Conservation (phyloP, 2,888 invertebrate genomes). For the Zaprionus bogoriensis region DNA sequence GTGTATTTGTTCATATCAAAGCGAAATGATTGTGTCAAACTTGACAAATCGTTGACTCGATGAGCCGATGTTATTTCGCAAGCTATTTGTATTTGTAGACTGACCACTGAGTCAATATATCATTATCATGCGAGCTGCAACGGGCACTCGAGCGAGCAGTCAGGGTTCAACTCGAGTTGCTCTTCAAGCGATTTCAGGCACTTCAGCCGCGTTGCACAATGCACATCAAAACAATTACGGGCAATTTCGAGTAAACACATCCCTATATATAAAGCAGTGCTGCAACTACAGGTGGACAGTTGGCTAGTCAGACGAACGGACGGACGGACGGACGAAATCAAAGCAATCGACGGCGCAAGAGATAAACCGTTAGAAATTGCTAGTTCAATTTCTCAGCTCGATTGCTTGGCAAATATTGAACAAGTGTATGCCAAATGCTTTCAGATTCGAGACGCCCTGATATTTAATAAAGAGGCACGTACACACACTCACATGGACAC, state of each 20-base stretch:
- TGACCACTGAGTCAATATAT: conserved; percentile 30
- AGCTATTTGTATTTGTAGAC: conserved; percentile 15
- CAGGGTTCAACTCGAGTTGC: conserved; percentile 24
- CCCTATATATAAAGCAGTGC: conserved; percentile 1
- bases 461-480: conserved; percentile 46
- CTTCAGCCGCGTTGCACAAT: conserved; percentile 38
- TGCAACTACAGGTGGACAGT: conserved; percentile 5
- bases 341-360: conserved; percentile 27
- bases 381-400: conserved; percentile 69
- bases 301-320: conserved; percentile 1
- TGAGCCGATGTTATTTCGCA: conserved; percentile 17
- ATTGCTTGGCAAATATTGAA: conserved; percentile 73
- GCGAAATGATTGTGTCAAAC: conserved; percentile 37
- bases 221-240: conserved; percentile 32
- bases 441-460: conserved; percentile 49
- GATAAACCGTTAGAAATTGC: conserved; percentile 65
- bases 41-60: conserved; percentile 32
- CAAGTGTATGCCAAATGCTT: conserved; percentile 55
- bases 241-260: conserved; percentile 21
- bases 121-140: conserved; percentile 1
- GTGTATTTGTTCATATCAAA: conserved; percentile 42
- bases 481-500: conserved; percentile 1
- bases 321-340: conserved; percentile 19
- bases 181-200: conserved; percentile 22
- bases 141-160: conserved; percentile 6